These are phyloP conservation scores for Gastrophysa polygoni DNA, from an alignment of 2,888 invertebrate genomes.

Conservation along the genomic window DNA sequence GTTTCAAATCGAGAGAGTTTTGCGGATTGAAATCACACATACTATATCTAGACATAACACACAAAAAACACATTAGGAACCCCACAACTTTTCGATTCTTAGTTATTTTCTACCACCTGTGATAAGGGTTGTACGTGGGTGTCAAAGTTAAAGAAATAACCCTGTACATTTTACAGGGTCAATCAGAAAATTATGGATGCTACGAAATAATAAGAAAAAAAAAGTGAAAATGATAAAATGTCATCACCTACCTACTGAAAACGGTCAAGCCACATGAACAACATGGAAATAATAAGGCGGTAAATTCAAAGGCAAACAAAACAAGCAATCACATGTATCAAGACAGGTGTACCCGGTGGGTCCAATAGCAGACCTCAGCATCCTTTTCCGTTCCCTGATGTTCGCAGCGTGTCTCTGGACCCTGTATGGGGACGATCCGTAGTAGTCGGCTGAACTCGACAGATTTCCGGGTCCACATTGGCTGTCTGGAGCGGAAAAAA, in stretches of 20 bases:
- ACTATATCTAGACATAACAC: too few relatives aligned
- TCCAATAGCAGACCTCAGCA: slow-evolving; percentile 90
- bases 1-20: too few relatives aligned
- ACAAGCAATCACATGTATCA: slow-evolving; percentile 46
- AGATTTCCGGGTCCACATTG: slow-evolving; percentile 36
- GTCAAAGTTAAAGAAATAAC: too few relatives aligned
- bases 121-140: too few relatives aligned
- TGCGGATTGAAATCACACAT: too few relatives aligned
- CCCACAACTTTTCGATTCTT: too few relatives aligned
- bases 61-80: too few relatives aligned
- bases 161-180: too few relatives aligned
- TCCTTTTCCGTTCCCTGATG: slow-evolving; percentile 94
- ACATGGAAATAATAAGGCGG: background rate
- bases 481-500: slow-evolving; percentile 30
- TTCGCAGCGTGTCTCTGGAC: slow-evolving; percentile 94
- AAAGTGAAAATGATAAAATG: background rate
- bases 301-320: slow-evolving; percentile 31
- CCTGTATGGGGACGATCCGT: slow-evolving; percentile 79
- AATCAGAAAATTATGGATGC: too few relatives aligned
- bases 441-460: slow-evolving; percentile 66
- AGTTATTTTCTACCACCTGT: too few relatives aligned
- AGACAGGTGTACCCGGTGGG: slow-evolving; percentile 74
- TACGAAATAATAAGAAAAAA: too few relatives aligned
- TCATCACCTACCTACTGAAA: background rate
- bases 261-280: background rate